Evolutionary conservation across 2,113 vertebrate genomes (phyloP), one percentile per base, ranked within the genome.

Genomic region (Typhlomys cinereus): DNA sequence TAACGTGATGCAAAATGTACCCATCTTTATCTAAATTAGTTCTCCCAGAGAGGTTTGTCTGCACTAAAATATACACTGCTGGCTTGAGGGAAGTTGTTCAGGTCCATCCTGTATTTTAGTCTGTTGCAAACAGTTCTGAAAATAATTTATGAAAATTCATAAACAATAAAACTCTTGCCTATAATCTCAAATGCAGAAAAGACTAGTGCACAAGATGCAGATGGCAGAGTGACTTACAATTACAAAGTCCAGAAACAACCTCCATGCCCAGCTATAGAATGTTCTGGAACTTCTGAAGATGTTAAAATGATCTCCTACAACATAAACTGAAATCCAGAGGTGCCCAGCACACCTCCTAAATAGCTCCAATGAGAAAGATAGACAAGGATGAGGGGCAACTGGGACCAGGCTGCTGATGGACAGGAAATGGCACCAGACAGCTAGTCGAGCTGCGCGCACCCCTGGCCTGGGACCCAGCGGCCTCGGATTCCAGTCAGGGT

Each of bases 121-220:
- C 23, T 59, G 7, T 21, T 36, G 39, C 10, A 27, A 88, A 29
- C 48, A 62, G 46, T 67, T 92, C 41, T 52, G 61, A 94, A 92
- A 94, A 66, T 34, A 67, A 88, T 31, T 62, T 39, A 82, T 34
- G 46, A 82, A 34, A 50, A 80, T 81, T 10, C 71, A 5, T 83
- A 54, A 59, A 59, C 66, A 81, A 36, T n/a, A 79, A 89, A 80
- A 93, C 67, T 70, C 85, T 90, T 8, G 2, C 71, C 85, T 29
- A 23, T 13, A 74, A 50, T 25, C 64, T 41, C 50, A 50, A 64
- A 64, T 36, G 71, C 4, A 25, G 52, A 50, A n/a, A 44, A 52
- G 75, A 75, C 41, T 23, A 12, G n/a, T 61, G n/a, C 20, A 62
- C 34, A 36, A 52, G 14, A 59, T 15, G 61, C 17, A 54, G 69